Conservation (phyloP, 2,888 invertebrate genomes). For the Lysandra bellargus region DNA sequence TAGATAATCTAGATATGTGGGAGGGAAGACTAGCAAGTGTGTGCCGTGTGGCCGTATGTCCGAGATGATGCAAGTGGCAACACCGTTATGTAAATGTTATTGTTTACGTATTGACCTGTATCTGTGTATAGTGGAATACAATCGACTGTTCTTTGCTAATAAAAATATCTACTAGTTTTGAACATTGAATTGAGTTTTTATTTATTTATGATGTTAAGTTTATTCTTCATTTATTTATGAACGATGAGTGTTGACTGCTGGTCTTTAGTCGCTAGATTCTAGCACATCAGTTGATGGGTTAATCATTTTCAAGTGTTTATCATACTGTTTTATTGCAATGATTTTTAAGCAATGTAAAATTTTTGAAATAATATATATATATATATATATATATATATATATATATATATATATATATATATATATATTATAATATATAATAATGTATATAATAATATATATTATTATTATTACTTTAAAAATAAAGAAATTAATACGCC, state of each 20-base stretch:
- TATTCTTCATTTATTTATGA: neutral
- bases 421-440: too few relatives aligned
- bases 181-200: neutral
- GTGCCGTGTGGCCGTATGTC: neutral
- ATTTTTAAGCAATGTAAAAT: neutral
- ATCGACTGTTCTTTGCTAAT: too few relatives aligned
- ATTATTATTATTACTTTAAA: too few relatives aligned
- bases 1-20: neutral
- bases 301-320: neutral
- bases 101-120: neutral
- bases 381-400: too few relatives aligned
- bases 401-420: too few relatives aligned
- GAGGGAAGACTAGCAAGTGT: slow-evolving; percentile 2
- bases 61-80: neutral
- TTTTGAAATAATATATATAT: neutral
- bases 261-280: neutral
- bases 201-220: too few relatives aligned
- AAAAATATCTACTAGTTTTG: too few relatives aligned
- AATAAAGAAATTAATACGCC: neutral
- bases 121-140: neutral
- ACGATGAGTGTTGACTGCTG: neutral
- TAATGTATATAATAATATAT: too few relatives aligned
- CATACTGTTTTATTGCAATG: too few relatives aligned
- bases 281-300: neutral
- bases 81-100: neutral